phyloP scores from a whole-genome alignment of 2,113 vertebrate species.

The Gallinago jamesoni region DNA sequence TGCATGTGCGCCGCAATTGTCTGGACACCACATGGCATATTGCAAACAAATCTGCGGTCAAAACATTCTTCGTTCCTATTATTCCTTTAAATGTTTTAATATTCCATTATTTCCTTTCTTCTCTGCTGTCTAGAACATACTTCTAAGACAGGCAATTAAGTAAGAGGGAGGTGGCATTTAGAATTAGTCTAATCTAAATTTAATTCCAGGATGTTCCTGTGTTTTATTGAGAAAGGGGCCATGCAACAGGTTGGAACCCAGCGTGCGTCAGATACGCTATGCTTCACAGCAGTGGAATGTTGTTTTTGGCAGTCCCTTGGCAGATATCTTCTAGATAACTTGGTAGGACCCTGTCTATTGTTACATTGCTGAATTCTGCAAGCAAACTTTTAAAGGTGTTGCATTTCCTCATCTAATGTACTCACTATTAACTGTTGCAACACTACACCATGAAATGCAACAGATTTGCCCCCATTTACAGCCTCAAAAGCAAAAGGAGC shows the following conservation, averaged over 20 bases:
- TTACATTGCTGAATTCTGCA: background rate
- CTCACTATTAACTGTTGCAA: background rate
- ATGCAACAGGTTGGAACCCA: background rate
- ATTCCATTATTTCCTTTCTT: background rate
- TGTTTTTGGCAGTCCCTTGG: background rate
- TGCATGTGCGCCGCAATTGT: background rate
- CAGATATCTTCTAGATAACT: background rate
- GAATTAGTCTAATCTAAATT: background rate
- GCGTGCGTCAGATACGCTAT: background rate
- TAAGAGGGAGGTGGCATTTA: background rate
- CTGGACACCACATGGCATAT: background rate
- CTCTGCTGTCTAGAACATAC: background rate
- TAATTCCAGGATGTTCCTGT: slow-evolving; percentile 17
- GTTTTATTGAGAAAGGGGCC: background rate
- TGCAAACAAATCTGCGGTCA: background rate
- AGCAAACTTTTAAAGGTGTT: background rate
- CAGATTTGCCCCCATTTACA: accelerated
- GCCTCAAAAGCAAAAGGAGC: background rate
- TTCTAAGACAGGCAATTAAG: background rate
- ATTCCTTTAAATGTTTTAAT: background rate
- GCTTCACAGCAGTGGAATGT: background rate
- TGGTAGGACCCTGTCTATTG: background rate
- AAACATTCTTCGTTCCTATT: background rate
- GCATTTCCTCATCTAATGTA: background rate
- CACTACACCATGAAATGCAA: background rate